phyloP scores from a whole-genome alignment of 2,888 invertebrate genomes.

The Eurois occulta region DNA sequence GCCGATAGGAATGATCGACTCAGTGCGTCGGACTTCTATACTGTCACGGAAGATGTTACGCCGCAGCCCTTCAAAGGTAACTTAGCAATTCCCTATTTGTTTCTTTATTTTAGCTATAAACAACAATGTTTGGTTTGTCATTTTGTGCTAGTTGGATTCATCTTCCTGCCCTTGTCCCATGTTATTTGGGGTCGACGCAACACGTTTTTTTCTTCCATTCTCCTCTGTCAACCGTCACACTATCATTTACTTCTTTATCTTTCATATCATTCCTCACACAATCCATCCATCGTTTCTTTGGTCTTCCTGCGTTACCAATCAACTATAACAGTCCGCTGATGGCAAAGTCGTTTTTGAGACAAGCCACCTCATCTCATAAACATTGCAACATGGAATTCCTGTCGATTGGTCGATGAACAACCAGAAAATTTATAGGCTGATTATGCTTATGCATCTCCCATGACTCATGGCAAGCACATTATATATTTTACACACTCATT shows the following conservation, averaged over 20 bases:
- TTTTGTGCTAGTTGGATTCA: neutral
- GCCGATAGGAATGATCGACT: constrained; percentile 73
- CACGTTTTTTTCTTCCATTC: too few relatives aligned
- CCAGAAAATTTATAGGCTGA: neutral
- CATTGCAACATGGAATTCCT: neutral
- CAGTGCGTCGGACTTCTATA: constrained; percentile 88
- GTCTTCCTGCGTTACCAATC: neutral
- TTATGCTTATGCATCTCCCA: too few relatives aligned
- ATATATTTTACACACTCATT: neutral
- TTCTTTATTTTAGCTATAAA: neutral
- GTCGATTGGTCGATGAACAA: neutral
- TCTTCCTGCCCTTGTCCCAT: too few relatives aligned
- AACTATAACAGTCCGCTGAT: neutral
- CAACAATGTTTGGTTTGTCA: neutral
- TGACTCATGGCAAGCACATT: neutral
- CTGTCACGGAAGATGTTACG: constrained; percentile 86
- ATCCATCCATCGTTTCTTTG: too few relatives aligned
- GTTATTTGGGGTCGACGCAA: too few relatives aligned
- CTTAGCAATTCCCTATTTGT: neutral
- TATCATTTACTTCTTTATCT: too few relatives aligned
- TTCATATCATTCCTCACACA: too few relatives aligned
- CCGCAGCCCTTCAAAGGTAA: constrained; percentile 89
- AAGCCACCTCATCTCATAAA: neutral
- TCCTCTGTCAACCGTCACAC: too few relatives aligned
- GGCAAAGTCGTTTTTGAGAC: neutral